Evolutionary conservation across 1,140 invertebrate species (phyloP).

Genomic region (Bombus sibiricus): DNA sequence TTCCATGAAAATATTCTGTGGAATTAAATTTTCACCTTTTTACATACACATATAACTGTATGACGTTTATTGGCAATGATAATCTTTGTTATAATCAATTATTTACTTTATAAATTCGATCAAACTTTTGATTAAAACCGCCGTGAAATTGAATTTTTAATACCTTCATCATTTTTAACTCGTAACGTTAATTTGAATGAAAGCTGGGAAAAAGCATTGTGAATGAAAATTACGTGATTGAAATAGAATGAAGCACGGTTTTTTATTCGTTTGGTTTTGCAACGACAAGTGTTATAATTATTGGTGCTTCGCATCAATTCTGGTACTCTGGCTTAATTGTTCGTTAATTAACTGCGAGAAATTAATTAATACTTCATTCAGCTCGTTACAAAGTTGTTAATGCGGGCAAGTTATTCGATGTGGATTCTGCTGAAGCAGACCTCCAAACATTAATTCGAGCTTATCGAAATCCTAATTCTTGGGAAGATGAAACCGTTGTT

Average conservation of each 20-base stretch:
- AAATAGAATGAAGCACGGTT: neutral
- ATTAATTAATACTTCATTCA: slow-evolving; percentile 46
- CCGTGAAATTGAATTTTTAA: too few relatives aligned
- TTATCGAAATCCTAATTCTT: neutral
- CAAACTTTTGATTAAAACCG: too few relatives aligned
- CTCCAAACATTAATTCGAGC: neutral
- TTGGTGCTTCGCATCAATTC: slow-evolving; percentile 13
- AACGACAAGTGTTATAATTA: neutral
- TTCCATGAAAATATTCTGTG: too few relatives aligned
- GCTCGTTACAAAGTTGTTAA: slow-evolving; percentile 44
- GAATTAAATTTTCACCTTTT: too few relatives aligned
- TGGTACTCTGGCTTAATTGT: slow-evolving; percentile 13
- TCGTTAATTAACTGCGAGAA: slow-evolving; percentile 30
- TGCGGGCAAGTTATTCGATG: slow-evolving; percentile 2
- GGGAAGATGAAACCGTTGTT: neutral
- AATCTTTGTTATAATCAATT: too few relatives aligned
- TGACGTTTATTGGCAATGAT: too few relatives aligned
- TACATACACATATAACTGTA: too few relatives aligned
- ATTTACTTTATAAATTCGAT: too few relatives aligned
- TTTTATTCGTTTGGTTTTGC: neutral
- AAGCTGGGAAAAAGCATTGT: too few relatives aligned
- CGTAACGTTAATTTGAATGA: neutral
- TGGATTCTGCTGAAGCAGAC: neutral
- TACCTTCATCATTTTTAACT: neutral
- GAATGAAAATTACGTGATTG: neutral